Evolutionary conservation across 1,140 invertebrate species (phyloP), one percentile per base, ranked within the genome.

Genomic region (Neodiprion pinetum): DNA sequence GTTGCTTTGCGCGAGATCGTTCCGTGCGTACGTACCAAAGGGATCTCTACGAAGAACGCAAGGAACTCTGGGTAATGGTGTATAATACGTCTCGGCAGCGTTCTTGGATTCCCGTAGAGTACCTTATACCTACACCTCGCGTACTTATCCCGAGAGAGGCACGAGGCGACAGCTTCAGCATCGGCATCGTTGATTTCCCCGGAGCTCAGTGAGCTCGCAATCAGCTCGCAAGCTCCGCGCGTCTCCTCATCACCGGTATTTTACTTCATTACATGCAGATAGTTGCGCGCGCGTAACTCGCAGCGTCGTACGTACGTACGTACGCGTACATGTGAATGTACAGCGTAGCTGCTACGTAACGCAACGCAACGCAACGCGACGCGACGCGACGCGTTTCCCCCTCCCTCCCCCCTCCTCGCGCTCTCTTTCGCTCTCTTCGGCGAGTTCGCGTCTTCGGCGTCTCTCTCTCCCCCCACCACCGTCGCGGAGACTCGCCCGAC

Each of bases 351-450:
- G 17, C 17, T 40, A 40, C 28, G 28, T 40, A 40, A 40, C 28
- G 28, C 28, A 40, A 40, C 28, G 28, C 28, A 40, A 40, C 28
- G 28, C 28, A 40, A 40, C 28, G 28, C 28, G 1, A 28, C 28
- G 28, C 28, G 5, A 40, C 28, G 28, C 28, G 5, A 40, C 28
- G 28, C 28, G 5, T 72, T 17, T 66, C 71, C 67, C 76, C 67
- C 76, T 40, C 14, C 66, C 21, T 48, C 48, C 49, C 61, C 9
- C 67, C 73, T 67, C 65, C 72, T 74, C 53, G 12, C 72, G 50
- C 21, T 70, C 48, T 23, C 50, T 53, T 10, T 73, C 66, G 48
- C 67, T 75, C 53, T 70, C 66, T 50, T 49, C 47, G 40, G 71
- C 73, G 17, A 50, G 67, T 40, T 61, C 75, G 23, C 21, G 11